These are phyloP conservation scores for Pseudanteris insignis DNA, from an alignment of 2,888 invertebrate species.

Conservation along the genomic window DNA sequence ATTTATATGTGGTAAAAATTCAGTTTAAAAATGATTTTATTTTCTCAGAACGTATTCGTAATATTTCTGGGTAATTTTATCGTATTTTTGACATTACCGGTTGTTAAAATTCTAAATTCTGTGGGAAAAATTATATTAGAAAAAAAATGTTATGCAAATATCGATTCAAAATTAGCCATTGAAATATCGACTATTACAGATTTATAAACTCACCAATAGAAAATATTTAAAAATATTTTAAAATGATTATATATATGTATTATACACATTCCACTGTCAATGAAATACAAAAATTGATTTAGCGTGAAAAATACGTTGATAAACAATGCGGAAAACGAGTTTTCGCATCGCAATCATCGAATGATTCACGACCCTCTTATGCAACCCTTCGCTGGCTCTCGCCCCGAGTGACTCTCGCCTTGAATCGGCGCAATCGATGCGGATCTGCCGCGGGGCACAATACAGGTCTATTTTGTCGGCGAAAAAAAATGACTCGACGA, in stretches of 20 bases:
- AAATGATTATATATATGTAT: too few relatives aligned
- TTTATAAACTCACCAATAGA: too few relatives aligned
- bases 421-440: conserved; percentile 37
- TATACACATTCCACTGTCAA: too few relatives aligned
- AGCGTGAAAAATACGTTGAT: conserved; percentile 27
- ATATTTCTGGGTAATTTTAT: too few relatives aligned
- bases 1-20: too few relatives aligned
- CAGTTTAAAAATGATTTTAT: too few relatives aligned
- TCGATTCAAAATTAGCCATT: too few relatives aligned
- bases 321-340: conserved; percentile 52
- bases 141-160: too few relatives aligned
- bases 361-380: conserved; percentile 49
- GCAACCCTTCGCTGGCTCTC: conserved; percentile 37
- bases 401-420: conserved; percentile 36
- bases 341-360: conserved; percentile 52
- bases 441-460: conserved; percentile 29
- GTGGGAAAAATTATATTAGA: too few relatives aligned
- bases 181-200: background rate
- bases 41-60: too few relatives aligned
- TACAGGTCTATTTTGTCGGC: conserved; percentile 23
- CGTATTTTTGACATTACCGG: too few relatives aligned
- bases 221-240: background rate
- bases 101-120: too few relatives aligned
- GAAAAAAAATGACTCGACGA: conserved; percentile 18
- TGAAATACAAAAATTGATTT: conserved; percentile 15